Conservation (phyloP, 2,113 vertebrate genomes). For the Indri indri region DNA sequence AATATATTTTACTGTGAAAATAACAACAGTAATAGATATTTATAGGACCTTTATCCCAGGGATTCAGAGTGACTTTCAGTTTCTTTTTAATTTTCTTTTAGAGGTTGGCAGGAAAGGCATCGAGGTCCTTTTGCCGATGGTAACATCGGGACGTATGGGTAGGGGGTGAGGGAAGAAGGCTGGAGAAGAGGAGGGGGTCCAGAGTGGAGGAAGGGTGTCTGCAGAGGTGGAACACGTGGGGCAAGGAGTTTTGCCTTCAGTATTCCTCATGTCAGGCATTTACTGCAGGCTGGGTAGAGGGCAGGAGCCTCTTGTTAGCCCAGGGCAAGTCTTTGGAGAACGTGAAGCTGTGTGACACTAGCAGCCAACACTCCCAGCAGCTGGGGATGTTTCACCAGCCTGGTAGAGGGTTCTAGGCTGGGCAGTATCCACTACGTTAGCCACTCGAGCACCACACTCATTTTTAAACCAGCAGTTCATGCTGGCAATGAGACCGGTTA, state of each 20-base stretch:
- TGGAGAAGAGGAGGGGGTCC: background rate
- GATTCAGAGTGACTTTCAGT: constrained; percentile 16
- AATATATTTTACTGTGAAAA: constrained; percentile 36
- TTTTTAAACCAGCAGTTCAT: constrained; percentile 42
- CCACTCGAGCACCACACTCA: background rate
- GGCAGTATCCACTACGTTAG: background rate
- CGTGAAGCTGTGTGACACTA: background rate
- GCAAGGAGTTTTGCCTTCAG: background rate
- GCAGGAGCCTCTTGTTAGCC: background rate
- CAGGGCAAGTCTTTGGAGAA: background rate
- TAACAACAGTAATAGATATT: constrained; percentile 39
- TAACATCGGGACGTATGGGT: background rate
- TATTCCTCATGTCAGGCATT: background rate
- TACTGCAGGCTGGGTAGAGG: background rate
- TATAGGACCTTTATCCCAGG: background rate
- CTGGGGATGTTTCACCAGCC: background rate
- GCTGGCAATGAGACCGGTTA: rapidly evolving
- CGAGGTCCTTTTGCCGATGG: background rate
- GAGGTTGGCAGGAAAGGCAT: background rate
- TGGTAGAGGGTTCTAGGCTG: background rate
- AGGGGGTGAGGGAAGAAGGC: background rate
- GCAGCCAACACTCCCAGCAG: background rate
- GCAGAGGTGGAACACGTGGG: background rate
- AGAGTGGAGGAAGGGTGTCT: background rate
- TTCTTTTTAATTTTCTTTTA: constrained; percentile 11